These are phyloP conservation scores for Zaprionus tsacasi DNA, from an alignment of 1,140 invertebrate species.

Conservation along the genomic window DNA sequence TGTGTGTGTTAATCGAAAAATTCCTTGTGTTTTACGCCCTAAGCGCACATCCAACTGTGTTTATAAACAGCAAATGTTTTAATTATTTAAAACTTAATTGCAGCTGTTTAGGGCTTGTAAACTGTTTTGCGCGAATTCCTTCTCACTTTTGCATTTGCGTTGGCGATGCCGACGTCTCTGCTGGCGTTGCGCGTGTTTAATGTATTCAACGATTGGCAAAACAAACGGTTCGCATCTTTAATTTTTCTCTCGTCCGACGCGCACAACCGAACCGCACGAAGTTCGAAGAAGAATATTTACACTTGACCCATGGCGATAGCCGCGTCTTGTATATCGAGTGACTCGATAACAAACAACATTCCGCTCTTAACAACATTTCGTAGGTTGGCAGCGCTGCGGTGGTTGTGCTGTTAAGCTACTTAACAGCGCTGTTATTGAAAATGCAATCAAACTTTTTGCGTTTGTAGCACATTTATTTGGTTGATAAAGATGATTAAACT, in stretches of 20 bases:
- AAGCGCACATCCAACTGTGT: constrained; percentile 24
- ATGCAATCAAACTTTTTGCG: no score
- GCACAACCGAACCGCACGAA: constrained; percentile 31
- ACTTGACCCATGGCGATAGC: constrained; percentile 4
- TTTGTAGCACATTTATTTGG: no score
- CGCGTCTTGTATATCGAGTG: constrained; percentile 9
- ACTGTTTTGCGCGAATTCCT: constrained; percentile 13
- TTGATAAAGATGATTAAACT: background rate
- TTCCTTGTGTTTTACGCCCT: constrained; percentile 4
- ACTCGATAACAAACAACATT: constrained; percentile 8
- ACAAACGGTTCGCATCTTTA: background rate
- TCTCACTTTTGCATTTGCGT: constrained; percentile 34
- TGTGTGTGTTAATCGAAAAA: constrained; percentile 19
- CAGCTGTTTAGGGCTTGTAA: constrained; percentile 26
- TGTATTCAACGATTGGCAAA: constrained; percentile 33
- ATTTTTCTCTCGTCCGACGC: constrained; percentile 25
- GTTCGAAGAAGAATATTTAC: constrained; percentile 38
- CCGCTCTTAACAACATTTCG: constrained; percentile 1
- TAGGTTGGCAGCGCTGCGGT: constrained; percentile 11
- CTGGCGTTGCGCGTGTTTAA: constrained; percentile 24
- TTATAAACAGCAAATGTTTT: constrained; percentile 26
- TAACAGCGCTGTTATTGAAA: background rate
- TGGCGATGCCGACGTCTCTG: constrained; percentile 5
- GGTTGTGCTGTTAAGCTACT: background rate
- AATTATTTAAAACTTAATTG: constrained; percentile 28